phyloP scores from a whole-genome alignment of 2,888 invertebrate genomes.

The Coleophora deauratella region DNA sequence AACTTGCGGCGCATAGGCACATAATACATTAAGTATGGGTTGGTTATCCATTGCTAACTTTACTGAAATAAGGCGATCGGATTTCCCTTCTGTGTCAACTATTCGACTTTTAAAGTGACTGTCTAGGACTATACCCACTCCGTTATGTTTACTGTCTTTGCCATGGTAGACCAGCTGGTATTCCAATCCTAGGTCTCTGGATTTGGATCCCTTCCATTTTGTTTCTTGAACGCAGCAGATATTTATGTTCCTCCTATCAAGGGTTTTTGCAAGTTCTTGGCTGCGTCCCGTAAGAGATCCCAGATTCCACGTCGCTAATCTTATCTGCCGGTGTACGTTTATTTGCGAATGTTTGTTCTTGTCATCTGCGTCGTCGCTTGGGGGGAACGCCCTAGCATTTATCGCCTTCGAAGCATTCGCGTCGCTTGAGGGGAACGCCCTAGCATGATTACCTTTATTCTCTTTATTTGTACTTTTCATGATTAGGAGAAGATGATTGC shows the following conservation, averaged over 20 bases:
- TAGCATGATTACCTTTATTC: no score
- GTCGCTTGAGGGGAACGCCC: neutral
- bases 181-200: slow-evolving; percentile 10
- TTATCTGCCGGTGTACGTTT: neutral
- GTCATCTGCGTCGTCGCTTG: neutral
- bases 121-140: neutral
- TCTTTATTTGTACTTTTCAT: slow-evolving; percentile 1
- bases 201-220: slow-evolving; percentile 16
- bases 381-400: slow-evolving; percentile 2
- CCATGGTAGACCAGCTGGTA: slow-evolving; percentile 9
- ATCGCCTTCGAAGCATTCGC: neutral
- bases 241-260: slow-evolving; percentile 5
- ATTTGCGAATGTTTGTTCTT: neutral
- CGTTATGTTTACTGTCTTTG: neutral
- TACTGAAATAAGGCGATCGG: no score
- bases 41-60: slow-evolving; percentile 1
- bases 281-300: slow-evolving; percentile 16
- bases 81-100: neutral
- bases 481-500: neutral
- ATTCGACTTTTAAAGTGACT: neutral
- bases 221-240: slow-evolving; percentile 16
- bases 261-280: slow-evolving; percentile 11
- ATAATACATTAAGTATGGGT: slow-evolving; percentile 1
- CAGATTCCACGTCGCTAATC: slow-evolving; percentile 17
- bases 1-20: slow-evolving; percentile 3